A percentile compares a stretch with the other conserved stretches of the same genome.
phyloP scores from a whole-genome alignment of 2,888 invertebrate genomes.

The Eubasilissa splendida region DNA sequence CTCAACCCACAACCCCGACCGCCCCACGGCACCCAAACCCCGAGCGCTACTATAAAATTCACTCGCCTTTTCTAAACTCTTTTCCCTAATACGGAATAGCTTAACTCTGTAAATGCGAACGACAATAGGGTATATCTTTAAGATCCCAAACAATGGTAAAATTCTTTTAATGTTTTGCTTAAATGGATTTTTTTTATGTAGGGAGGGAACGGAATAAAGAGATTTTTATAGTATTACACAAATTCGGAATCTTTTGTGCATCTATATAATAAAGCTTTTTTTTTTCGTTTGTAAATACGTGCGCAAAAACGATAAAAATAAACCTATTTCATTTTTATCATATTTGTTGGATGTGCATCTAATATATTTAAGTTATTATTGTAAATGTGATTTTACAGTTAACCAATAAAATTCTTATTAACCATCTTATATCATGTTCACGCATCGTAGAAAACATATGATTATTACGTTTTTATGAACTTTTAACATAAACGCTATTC shows the following conservation, averaged over 20 bases:
- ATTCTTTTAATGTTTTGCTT: not conserved
- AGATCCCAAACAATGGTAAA: constrained; percentile 4
- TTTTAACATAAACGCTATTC: too few relatives aligned
- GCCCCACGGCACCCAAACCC: not conserved
- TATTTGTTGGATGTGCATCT: too few relatives aligned
- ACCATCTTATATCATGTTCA: too few relatives aligned
- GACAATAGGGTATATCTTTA: not conserved
- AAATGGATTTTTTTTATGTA: not conserved
- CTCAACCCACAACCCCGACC: not conserved
- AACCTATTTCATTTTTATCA: too few relatives aligned
- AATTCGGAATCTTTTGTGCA: not conserved
- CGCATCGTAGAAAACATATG: too few relatives aligned
- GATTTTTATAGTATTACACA: not conserved
- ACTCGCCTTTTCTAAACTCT: constrained; percentile 33
- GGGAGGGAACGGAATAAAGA: not conserved
- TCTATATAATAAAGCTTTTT: not conserved
- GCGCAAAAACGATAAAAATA: too few relatives aligned
- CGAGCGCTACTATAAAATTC: constrained; percentile 27
- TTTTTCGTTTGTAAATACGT: too few relatives aligned
- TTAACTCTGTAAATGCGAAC: constrained; percentile 28
- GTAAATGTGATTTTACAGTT: too few relatives aligned
- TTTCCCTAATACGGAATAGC: constrained; percentile 36
- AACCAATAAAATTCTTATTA: too few relatives aligned
- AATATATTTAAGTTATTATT: too few relatives aligned
- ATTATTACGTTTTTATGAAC: too few relatives aligned